Evolutionary conservation across 53 echinoderm and acorn worm species (phyloP), one percentile per base, ranked within the genome.

Genomic region (Paracentrotus lividus): DNA sequence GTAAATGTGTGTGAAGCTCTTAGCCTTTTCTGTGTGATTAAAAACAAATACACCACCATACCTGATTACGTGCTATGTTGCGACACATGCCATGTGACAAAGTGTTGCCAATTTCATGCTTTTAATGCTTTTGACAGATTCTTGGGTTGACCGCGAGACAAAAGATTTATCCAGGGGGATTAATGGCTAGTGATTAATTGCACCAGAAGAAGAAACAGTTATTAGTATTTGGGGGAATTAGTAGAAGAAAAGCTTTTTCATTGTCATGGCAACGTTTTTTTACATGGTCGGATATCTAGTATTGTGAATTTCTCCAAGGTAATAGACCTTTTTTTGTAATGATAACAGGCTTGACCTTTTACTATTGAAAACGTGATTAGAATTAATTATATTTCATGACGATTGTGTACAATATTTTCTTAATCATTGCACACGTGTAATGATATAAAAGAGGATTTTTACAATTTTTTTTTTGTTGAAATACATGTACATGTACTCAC

Each of bases 41-140:
- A 81, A n/a, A 81, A 81, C 45, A 81, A 81, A 81, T 81, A 47
- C 8, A 81, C 23, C 81, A 81, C 47, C 81, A 47, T 9, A n/a
- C 44, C 8, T 81, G 44, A 81, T 81, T 45, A 81, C 44, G 21
- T 57, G 44, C 44, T 10, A 77, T n/a, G n/a, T n/a, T n/a, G n/a
- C n/a, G n/a, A n/a, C n/a, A n/a, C n/a, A n/a, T n/a, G n/a, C n/a
- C n/a, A n/a, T n/a, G n/a, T n/a, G n/a, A n/a, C n/a, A n/a, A 72
- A 81, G 81, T 81, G 76, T 20, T 29, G 72, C 36, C 72, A 38
- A 47, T 81, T 26, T 72, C 72, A 6, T 57, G 9, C 57, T 47
- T 49, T 23, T 20, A 81, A 18, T 67, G 67, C 38, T 20, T 49
- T 81, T 47, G 81, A 47, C 47, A 26, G 81, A 67, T 29, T 26